phyloP scores from a whole-genome alignment of 2,888 invertebrate genomes.

The Heliconius sara region DNA sequence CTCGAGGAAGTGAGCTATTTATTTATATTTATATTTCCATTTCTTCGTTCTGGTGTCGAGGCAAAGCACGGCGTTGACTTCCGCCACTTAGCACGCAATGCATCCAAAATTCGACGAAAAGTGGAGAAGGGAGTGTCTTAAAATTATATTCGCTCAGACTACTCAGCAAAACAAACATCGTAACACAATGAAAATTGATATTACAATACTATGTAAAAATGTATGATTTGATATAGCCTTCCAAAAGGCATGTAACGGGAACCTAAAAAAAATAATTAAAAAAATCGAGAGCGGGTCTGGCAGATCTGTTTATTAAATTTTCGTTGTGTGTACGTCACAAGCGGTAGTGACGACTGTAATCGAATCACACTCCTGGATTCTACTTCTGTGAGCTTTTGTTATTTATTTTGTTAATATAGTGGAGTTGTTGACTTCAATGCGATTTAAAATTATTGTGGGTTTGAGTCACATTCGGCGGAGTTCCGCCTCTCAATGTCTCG shows the following conservation, averaged over 20 bases:
- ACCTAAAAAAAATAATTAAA: not conserved
- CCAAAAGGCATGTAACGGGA: not conserved
- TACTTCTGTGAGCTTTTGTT: not conserved
- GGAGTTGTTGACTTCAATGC: not conserved
- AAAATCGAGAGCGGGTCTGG: not conserved
- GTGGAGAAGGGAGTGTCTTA: no score
- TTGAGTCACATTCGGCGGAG: no score
- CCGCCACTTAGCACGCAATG: not conserved
- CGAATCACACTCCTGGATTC: not conserved
- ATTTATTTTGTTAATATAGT: not conserved
- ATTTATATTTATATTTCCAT: no score
- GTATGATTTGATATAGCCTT: not conserved
- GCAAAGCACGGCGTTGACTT: not conserved
- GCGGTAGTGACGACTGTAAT: not conserved
- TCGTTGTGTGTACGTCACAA: not conserved
- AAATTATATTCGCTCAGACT: no score
- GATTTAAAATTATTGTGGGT: not conserved
- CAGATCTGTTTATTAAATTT: constrained; percentile 15
- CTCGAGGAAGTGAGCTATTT: no score
- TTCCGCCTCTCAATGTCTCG: no score
- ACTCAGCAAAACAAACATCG: not conserved
- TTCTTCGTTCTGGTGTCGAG: no score
- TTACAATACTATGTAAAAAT: not conserved
- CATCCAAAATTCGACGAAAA: no score
- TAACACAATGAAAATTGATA: not conserved